Evolutionary conservation across 2,797 vertebrate species (phyloP).

Genomic region (Chiroxiphia lanceolata): DNA sequence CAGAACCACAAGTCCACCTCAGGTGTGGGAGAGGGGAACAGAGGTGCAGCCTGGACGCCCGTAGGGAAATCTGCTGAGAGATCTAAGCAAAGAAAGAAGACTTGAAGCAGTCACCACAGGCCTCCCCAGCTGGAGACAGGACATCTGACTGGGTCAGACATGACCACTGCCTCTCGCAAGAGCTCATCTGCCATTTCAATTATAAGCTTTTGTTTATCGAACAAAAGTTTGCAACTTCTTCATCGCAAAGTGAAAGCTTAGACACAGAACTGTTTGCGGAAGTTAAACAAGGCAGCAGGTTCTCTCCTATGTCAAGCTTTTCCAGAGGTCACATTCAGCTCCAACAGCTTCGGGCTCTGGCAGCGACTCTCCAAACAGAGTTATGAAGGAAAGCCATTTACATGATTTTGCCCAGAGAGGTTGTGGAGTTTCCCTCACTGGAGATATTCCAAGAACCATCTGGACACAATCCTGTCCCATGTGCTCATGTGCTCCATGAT

Average conservation of each 20-base stretch:
- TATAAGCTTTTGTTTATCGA: background rate
- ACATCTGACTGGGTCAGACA: background rate
- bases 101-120: background rate
- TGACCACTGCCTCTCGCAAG: accelerated
- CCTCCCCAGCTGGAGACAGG: background rate
- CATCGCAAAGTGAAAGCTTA: background rate
- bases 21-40: background rate
- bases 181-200: background rate
- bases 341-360: background rate
- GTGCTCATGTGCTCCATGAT: background rate
- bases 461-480: background rate
- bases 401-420: background rate
- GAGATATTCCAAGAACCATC: background rate
- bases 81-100: background rate
- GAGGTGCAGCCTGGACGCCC: accelerated
- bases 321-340: background rate
- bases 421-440: background rate
- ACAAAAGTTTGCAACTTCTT: background rate
- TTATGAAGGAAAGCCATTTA: background rate
- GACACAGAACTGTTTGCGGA: background rate
- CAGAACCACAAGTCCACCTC: background rate
- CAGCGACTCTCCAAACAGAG: background rate
- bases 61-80: background rate
- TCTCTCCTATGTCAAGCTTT: background rate
- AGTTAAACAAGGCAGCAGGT: background rate